Conservation (phyloP, 2,113 vertebrate species). For the Phyllostomus hastatus region DNA sequence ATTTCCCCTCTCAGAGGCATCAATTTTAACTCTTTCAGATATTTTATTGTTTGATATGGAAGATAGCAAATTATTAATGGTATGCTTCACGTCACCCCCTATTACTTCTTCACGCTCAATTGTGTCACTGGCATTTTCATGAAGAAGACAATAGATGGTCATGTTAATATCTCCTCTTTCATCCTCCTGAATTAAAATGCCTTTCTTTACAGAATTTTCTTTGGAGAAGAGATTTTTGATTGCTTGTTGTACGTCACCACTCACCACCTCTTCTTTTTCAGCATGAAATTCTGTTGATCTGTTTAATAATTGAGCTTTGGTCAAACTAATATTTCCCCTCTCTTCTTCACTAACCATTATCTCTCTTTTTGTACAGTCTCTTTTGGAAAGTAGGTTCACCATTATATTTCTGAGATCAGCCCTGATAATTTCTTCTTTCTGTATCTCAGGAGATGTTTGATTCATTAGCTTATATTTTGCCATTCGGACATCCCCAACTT, state of each 20-base stretch:
- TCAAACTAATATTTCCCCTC: conserved; percentile 88
- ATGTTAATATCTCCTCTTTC: conserved; percentile 93
- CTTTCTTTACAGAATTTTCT: conserved; percentile 83
- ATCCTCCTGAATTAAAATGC: conserved; percentile 93
- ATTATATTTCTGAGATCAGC: conserved; percentile 90
- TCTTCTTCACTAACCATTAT: conserved; percentile 88
- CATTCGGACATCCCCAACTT: conserved; percentile 93
- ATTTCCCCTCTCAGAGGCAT: conserved; percentile 89
- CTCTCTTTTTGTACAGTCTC: conserved; percentile 79
- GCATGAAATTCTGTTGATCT: conserved; percentile 79
- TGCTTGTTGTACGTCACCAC: conserved; percentile 89
- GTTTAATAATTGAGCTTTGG: conserved; percentile 88
- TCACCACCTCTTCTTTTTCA: conserved; percentile 89
- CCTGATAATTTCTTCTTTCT: conserved; percentile 89
- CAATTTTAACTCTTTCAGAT: conserved; percentile 81
- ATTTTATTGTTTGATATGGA: conserved; percentile 78
- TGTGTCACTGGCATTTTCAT: conserved; percentile 80
- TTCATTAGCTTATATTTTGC: conserved; percentile 94
- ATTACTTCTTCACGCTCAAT: conserved; percentile 85
- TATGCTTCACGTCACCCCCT: conserved; percentile 85
- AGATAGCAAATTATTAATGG: conserved; percentile 86
- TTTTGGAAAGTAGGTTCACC: conserved; percentile 88
- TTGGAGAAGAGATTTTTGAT: conserved; percentile 87
- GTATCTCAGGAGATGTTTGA: conserved; percentile 88
- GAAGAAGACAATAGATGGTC: conserved; percentile 93